phyloP scores from a whole-genome alignment of 23 tunicate genomes.

The Phallusia fumigata region DNA sequence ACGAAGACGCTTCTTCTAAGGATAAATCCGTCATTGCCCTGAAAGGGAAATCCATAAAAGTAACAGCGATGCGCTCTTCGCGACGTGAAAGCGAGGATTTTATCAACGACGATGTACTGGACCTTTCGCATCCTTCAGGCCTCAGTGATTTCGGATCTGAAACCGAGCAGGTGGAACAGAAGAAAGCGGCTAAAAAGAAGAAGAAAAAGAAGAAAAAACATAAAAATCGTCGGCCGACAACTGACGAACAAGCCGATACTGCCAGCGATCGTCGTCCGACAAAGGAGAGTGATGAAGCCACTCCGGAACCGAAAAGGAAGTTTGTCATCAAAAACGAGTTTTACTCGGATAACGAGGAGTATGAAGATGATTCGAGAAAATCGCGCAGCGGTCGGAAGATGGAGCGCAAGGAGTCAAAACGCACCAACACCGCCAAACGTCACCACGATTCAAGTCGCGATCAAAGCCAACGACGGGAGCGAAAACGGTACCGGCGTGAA shows the following conservation, averaged over 20 bases:
- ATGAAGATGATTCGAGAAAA: background rate
- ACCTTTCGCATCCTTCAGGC: slow-evolving; percentile 32
- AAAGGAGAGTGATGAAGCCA: background rate
- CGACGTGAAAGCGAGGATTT: slow-evolving; percentile 9
- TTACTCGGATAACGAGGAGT: background rate
- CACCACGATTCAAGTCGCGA: slow-evolving; percentile 8
- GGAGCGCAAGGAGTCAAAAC: background rate
- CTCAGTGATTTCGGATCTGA: slow-evolving; percentile 31
- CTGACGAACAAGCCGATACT: background rate
- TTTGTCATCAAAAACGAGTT: background rate
- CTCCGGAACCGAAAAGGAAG: background rate
- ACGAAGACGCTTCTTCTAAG: background rate
- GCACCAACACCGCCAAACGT: background rate
- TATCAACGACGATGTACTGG: slow-evolving; percentile 32
- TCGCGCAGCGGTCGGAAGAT: background rate
- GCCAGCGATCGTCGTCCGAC: background rate
- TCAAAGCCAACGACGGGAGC: background rate
- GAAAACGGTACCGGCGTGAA: background rate
- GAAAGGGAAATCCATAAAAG: slow-evolving; percentile 24
- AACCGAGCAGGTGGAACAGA: slow-evolving; percentile 1
- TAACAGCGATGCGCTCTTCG: slow-evolving; percentile 30
- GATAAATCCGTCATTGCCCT: background rate
- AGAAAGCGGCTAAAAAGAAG: slow-evolving; percentile 52
- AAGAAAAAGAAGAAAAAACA: slow-evolving; percentile 36
- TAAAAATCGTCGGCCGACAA: background rate